Evolutionary conservation across 1,140 invertebrate species (phyloP).

Genomic region (Lasioglossum baleicum): DNA sequence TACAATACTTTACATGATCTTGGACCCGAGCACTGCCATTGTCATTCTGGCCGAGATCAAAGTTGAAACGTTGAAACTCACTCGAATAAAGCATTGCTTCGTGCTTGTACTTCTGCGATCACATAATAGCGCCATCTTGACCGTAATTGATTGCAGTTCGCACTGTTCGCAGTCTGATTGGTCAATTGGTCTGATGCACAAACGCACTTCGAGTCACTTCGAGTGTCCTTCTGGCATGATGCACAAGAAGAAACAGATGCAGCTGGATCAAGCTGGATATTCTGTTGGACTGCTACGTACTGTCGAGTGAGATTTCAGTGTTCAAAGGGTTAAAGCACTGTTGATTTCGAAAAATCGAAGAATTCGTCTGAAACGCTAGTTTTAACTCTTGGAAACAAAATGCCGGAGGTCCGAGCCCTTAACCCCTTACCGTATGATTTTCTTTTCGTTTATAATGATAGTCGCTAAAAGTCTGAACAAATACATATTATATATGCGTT

Average conservation of each 20-base stretch:
- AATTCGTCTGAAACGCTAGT: no score
- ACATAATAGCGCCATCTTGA: slow-evolving; percentile 28
- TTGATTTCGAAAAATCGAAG: neutral
- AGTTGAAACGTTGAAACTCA: neutral
- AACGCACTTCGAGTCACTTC: slow-evolving; percentile 11
- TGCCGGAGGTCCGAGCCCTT: no score
- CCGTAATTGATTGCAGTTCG: neutral
- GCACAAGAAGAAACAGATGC: neutral
- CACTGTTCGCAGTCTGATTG: no score
- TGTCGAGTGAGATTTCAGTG: neutral
- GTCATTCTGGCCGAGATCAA: neutral
- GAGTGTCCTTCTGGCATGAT: neutral
- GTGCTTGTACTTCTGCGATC: no score
- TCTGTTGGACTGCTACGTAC: neutral
- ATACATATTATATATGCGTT: no score
- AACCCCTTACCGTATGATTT: no score
- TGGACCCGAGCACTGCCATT: neutral
- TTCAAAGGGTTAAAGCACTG: neutral
- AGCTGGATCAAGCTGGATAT: neutral
- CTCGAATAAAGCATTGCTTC: neutral
- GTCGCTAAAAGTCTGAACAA: no score
- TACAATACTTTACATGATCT: neutral
- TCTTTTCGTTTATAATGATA: no score
- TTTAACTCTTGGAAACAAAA: no score
- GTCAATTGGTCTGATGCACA: neutral